These are phyloP conservation scores for Drosophila kambysellisi DNA, from an alignment of 2,888 invertebrate species.

Conservation along the genomic window DNA sequence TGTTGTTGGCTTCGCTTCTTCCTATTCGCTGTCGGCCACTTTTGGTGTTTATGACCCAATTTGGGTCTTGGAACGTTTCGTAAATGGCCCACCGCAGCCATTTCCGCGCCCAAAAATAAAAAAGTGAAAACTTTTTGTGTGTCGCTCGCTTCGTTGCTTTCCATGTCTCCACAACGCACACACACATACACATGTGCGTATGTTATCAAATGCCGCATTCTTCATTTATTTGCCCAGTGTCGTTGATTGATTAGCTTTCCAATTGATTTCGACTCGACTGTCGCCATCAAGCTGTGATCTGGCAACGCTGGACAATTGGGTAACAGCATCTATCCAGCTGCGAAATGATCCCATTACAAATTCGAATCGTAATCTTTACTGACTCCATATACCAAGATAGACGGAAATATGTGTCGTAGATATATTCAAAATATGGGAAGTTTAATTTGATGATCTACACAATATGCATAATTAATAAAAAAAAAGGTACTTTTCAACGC, in stretches of 20 bases:
- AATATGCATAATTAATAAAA: not conserved
- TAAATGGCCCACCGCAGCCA: slow-evolving; percentile 54
- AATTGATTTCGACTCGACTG: slow-evolving; percentile 39
- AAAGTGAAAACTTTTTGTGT: slow-evolving; percentile 69
- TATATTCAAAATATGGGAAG: not conserved
- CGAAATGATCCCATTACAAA: not conserved
- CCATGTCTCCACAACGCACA: slow-evolving; percentile 8
- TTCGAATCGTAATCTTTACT: not conserved
- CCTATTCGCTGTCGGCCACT: slow-evolving; percentile 54
- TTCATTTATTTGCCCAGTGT: slow-evolving; percentile 64
- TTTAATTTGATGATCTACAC: too few species aligned
- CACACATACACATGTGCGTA: slow-evolving; percentile 17
- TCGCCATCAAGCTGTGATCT: slow-evolving; percentile 3
- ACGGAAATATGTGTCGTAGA: not conserved
- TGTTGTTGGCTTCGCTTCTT: slow-evolving; percentile 45
- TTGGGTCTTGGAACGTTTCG: slow-evolving; percentile 57
- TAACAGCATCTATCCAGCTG: slow-evolving; percentile 15
- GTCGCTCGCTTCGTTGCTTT: slow-evolving; percentile 33
- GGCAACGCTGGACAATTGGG: slow-evolving; percentile 1
- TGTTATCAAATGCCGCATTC: slow-evolving; percentile 70
- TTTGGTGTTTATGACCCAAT: slow-evolving; percentile 75
- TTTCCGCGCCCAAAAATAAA: slow-evolving; percentile 75
- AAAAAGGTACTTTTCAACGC: not conserved
- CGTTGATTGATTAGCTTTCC: slow-evolving; percentile 68
- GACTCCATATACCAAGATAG: not conserved